phyloP scores from a whole-genome alignment of 2,113 vertebrate species.

The human (Homo sapiens) region DNA sequence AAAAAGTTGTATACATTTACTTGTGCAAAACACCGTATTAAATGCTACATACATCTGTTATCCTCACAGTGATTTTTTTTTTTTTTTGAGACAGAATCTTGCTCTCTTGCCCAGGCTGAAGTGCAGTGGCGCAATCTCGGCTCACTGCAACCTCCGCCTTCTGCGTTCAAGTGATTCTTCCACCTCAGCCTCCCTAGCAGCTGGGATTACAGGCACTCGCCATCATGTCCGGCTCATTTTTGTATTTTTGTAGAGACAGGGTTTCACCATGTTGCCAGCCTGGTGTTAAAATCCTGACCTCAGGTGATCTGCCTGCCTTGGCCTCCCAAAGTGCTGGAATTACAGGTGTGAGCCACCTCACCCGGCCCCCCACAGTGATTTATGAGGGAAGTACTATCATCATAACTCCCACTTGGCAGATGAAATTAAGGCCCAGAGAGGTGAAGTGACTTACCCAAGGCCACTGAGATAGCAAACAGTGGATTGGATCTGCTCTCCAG shows the following conservation, averaged over 20 bases:
- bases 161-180: not conserved
- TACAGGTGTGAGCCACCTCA: too few relatives aligned
- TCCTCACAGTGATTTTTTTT: not conserved
- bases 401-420: not conserved
- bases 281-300: too few relatives aligned
- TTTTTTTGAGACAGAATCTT: not conserved
- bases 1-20: not conserved
- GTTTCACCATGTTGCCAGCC: too few relatives aligned
- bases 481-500: not conserved
- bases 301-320: too few relatives aligned
- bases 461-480: slow-evolving; percentile 9
- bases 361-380: not conserved
- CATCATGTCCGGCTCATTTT: too few relatives aligned
- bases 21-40: not conserved
- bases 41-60: not conserved
- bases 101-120: not conserved
- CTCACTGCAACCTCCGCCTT: not conserved
- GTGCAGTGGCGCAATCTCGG: not conserved
- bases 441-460: not conserved
- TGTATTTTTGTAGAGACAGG: too few relatives aligned
- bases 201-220: too few relatives aligned
- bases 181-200: not conserved
- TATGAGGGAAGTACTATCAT: not conserved
- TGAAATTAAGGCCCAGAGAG: not conserved
- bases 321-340: too few relatives aligned